phyloP scores from a whole-genome alignment of 1,140 invertebrate species.

The Bombus confusus region DNA sequence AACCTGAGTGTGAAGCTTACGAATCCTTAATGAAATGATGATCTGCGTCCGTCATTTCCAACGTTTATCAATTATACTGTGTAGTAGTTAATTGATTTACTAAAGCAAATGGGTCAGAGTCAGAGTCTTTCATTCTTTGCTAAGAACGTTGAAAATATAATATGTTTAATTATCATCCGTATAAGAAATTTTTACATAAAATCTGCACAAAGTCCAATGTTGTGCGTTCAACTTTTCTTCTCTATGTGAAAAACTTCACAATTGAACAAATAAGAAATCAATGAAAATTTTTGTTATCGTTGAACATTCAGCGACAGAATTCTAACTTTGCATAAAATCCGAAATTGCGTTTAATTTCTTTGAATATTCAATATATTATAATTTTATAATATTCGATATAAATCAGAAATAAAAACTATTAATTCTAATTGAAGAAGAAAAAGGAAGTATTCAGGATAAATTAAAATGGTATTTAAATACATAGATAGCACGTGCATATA shows the following conservation, averaged over 20 bases:
- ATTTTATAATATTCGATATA: neutral
- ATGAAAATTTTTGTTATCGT: too few relatives aligned
- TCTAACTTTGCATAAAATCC: too few relatives aligned
- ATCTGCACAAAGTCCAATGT: too few relatives aligned
- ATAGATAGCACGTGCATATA: too few relatives aligned
- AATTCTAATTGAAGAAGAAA: neutral
- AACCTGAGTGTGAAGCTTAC: neutral
- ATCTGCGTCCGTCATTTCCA: constrained; percentile 1
- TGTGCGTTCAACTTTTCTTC: too few relatives aligned
- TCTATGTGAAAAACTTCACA: too few relatives aligned
- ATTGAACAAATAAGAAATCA: too few relatives aligned
- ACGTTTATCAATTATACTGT: neutral
- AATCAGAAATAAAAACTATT: neutral
- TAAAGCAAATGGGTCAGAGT: neutral
- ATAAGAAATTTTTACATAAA: too few relatives aligned
- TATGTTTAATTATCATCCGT: too few relatives aligned
- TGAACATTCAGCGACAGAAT: too few relatives aligned
- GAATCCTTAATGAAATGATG: neutral
- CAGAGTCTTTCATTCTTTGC: neutral
- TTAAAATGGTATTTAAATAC: neutral
- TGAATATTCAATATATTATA: neutral
- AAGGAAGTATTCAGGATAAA: neutral
- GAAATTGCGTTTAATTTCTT: neutral
- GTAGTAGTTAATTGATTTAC: neutral
- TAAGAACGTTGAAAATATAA: neutral